phyloP scores from a whole-genome alignment of 2,888 invertebrate genomes.

The Gibbula magus region DNA sequence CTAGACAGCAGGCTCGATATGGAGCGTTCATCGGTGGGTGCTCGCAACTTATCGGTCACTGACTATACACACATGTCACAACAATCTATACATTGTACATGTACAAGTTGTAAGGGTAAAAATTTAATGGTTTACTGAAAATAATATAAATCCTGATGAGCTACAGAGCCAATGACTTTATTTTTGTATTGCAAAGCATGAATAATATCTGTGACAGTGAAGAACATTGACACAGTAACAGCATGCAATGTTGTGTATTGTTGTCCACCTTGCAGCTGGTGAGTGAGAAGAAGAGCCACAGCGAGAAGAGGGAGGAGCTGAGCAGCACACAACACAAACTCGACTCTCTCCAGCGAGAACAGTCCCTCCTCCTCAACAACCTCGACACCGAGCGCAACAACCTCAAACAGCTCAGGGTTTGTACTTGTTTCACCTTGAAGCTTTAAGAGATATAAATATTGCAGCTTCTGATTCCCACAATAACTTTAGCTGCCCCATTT shows the following conservation, averaged over 20 bases:
- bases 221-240: too few species aligned
- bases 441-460: background rate
- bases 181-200: too few species aligned
- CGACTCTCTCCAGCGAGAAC: constrained; percentile 59
- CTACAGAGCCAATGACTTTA: too few species aligned
- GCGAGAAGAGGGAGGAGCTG: constrained; percentile 57
- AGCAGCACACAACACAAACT: constrained; percentile 48
- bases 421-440: background rate
- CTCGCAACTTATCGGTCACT: too few species aligned
- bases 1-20: constrained; percentile 56
- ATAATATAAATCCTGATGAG: too few species aligned
- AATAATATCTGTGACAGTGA: too few species aligned
- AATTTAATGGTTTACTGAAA: too few species aligned
- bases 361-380: constrained; percentile 53
- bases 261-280: constrained; percentile 44
- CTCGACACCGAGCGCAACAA: constrained; percentile 56
- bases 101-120: too few species aligned
- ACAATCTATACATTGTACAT: too few species aligned
- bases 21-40: constrained; percentile 54
- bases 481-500: too few species aligned
- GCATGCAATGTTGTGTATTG: background rate
- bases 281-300: constrained; percentile 45
- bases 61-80: too few species aligned
- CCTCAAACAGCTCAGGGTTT: constrained; percentile 59
- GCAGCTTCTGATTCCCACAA: background rate